phyloP scores from a whole-genome alignment of 2,797 vertebrate genomes.

The Sebastes cheni region DNA sequence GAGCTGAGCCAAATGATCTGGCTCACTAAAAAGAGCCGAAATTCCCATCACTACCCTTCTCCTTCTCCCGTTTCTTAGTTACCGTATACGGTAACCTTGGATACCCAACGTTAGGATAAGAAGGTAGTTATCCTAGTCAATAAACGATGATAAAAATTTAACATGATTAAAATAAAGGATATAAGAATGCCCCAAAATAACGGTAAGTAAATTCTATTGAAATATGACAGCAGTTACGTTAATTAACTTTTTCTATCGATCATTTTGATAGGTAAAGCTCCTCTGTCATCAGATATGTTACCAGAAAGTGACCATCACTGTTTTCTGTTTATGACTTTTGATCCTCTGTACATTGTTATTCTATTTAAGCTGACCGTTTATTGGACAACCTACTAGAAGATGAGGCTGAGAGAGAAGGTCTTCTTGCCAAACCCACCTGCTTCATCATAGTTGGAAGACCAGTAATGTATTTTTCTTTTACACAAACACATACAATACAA shows the following conservation, averaged over 20 bases:
- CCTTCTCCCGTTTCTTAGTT: constrained; percentile 19
- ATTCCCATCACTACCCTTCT: too few relatives aligned
- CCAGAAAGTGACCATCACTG: neutral
- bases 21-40: too few relatives aligned
- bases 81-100: neutral
- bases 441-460: constrained; percentile 92
- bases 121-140: neutral
- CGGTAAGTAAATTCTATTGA: neutral
- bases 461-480: constrained; percentile 77
- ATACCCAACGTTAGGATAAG: neutral
- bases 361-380: constrained; percentile 48
- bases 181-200: neutral
- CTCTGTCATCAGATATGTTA: neutral
- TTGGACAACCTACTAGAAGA: constrained; percentile 88
- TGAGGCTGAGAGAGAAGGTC: constrained; percentile 84
- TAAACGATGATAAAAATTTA: neutral
- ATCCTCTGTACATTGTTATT: neutral
- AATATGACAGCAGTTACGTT: neutral
- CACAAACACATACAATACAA: neutral
- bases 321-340: neutral
- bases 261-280: too few relatives aligned
- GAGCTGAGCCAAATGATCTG: too few relatives aligned
- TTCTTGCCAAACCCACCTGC: constrained; percentile 89
- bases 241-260: too few relatives aligned
- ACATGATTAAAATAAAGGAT: neutral